These are phyloP conservation scores for zebrafish (Danio rerio) DNA, from an alignment of 2,113 vertebrate species.

Conservation along the genomic window GRCz12tu NC_133194.1:14056501-14057000, in stretches of 20 bases:
- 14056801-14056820: slow-evolving; percentile 5
- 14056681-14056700: slow-evolving; percentile 87
- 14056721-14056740: slow-evolving; percentile 50
- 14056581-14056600: slow-evolving; percentile 84
- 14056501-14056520: slow-evolving; percentile 1
- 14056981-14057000: too few relatives aligned
- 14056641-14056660: slow-evolving; percentile 86
- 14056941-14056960: too few relatives aligned
- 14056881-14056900: too few relatives aligned
- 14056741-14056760: background rate
- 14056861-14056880: too few relatives aligned
- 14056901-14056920: too few relatives aligned
- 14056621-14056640: slow-evolving; percentile 76
- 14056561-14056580: slow-evolving; percentile 83
- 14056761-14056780: background rate
- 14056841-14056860: too few relatives aligned
- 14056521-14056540: slow-evolving; percentile 47
- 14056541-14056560: slow-evolving; percentile 83
- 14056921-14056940: too few relatives aligned
- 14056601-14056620: slow-evolving; percentile 82
- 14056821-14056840: too few relatives aligned
- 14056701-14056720: slow-evolving; percentile 74
- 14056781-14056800: background rate
- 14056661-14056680: slow-evolving; percentile 89
- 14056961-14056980: too few relatives aligned